Percentiles rank a stretch among this genome's conserved stretches.
Evolutionary conservation across 2,888 invertebrate genomes (phyloP).

Genomic region (Pseudococcus viburni): DNA sequence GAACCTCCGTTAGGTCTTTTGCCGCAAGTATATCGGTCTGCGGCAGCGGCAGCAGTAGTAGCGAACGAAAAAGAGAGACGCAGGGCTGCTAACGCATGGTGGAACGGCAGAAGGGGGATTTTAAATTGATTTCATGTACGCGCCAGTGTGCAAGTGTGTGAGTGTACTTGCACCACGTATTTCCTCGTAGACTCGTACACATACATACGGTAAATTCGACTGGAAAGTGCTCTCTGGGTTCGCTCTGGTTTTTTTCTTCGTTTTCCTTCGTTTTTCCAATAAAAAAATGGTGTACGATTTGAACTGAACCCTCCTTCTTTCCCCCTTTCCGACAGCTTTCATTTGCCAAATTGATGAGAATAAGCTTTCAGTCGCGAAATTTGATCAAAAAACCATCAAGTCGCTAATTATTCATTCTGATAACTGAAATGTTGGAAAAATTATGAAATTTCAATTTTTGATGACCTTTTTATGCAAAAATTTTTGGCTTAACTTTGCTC

Average conservation of each 20-base stretch:
- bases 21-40: conserved; percentile 16
- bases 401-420: too few relatives aligned
- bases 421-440: too few relatives aligned
- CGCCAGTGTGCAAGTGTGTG: conserved; percentile 1
- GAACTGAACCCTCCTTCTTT: not conserved
- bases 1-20: conserved; percentile 25
- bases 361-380: too few relatives aligned
- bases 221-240: not conserved
- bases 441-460: too few relatives aligned
- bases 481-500: too few relatives aligned
- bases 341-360: too few relatives aligned
- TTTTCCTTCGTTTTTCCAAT: not conserved
- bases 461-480: too few relatives aligned
- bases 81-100: not conserved
- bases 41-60: not conserved
- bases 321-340: too few relatives aligned
- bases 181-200: too few relatives aligned
- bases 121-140: conserved; percentile 34
- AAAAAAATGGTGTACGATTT: not conserved
- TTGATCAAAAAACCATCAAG: too few relatives aligned
- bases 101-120: not conserved
- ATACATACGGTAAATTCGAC: not conserved
- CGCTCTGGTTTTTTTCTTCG: not conserved
- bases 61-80: not conserved
- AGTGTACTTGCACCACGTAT: not conserved